Base-by-base conservation (phyloP, 2,113 vertebrate genomes). In the Oenanthe melanoleuca region DNA sequence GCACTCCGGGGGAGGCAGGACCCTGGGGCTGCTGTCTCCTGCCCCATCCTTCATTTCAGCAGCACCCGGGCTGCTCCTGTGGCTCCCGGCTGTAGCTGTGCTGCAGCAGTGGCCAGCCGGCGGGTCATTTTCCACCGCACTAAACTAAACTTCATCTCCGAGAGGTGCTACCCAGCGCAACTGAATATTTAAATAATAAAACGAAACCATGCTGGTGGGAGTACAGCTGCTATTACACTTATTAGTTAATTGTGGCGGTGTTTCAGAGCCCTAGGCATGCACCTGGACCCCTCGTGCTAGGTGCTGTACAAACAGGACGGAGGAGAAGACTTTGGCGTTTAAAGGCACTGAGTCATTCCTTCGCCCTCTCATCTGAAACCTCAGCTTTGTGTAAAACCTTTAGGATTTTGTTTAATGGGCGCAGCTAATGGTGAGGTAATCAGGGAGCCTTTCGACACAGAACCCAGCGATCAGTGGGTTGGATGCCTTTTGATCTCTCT, bases 301-400 rank as follows among this genome's bases (percentile, higher is more conserved):
- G 91, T 96, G 95, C 95, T 97, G 96, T 95, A 95, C 91, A 95
- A 96, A 97, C 96, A 97, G 95, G 95, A 95, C 31, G 84, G 93
- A 95, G 92, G 94, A 95, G 96, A 97, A 95, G 93, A 71, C 94
- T 96, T 96, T 95, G 95, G 94, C 92, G 4, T 97, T 97, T 89
- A 64, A 95, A 97, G 94, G 92, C 95, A 95, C 93, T 97, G 96
- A 97, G 94, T 97, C 96, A 96, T 97, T 93, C 94, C 95, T 94
- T 95, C 34, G 21, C 95, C 94, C 89, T 96, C 95, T 94, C 96
- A 95, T 95, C 94, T 96, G 95, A 97, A 96, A 95, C 94, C 95
- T 95, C 96, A 97, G 95, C 95, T 97, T 95, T 84, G 92, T 96
- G 91, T 95, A 81, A 97, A 96, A 96, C 94, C 81, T 95, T 95